Evolutionary conservation across 2,113 vertebrate genomes (phyloP).

Genomic region (Kobus ellipsiprymnus): DNA sequence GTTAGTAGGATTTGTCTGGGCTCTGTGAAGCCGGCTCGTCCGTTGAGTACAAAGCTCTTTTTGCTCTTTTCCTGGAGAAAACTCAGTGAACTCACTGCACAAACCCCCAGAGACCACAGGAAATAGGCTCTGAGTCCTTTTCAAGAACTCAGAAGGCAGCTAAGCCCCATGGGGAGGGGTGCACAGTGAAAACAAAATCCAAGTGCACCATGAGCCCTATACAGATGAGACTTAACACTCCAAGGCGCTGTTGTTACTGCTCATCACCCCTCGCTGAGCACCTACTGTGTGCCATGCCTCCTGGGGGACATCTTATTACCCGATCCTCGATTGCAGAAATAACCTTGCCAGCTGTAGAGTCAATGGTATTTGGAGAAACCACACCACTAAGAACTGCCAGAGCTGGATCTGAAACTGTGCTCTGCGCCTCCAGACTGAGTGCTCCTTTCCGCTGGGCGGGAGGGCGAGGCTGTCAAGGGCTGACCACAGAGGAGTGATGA

Average conservation of each 20-base stretch:
- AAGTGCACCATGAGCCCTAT: rapidly evolving
- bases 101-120: neutral
- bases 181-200: neutral
- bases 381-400: neutral
- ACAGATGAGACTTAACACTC: neutral
- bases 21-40: neutral
- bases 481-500: neutral
- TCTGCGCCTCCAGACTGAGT: neutral
- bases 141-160: neutral
- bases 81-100: neutral
- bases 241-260: neutral
- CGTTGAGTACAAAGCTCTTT: neutral
- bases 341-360: neutral
- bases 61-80: neutral
- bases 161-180: too few relatives aligned
- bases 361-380: neutral
- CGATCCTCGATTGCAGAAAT: neutral
- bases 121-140: neutral
- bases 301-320: neutral
- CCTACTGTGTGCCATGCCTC: neutral
- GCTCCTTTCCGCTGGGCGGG: too few relatives aligned
- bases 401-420: neutral
- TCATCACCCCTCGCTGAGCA: neutral
- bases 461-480: neutral
- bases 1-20: neutral